Evolutionary conservation across 2,888 invertebrate species (phyloP).

Genomic region (Pimpla rufipes): DNA sequence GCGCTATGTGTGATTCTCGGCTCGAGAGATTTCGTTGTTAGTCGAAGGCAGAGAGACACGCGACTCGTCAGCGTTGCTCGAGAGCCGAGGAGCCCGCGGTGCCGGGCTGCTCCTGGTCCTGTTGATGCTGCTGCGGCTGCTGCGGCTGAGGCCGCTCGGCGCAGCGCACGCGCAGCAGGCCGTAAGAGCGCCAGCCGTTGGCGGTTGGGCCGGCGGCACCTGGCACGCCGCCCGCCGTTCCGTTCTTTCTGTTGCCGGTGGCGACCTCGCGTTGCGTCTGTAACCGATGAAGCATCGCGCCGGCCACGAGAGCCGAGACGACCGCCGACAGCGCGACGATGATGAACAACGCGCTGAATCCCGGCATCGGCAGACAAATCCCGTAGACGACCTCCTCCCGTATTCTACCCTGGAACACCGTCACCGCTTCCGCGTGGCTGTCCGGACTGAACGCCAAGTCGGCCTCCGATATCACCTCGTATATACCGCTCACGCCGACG

Average conservation of each 20-base stretch:
- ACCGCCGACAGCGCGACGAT: constrained; percentile 95
- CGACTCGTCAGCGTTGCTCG: constrained; percentile 77
- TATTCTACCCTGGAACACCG: constrained; percentile 95
- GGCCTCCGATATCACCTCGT: constrained; percentile 96
- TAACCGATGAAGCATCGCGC: constrained; percentile 91
- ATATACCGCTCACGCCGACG: constrained; percentile 95
- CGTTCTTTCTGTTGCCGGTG: constrained; percentile 82
- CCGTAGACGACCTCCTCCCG: constrained; percentile 96
- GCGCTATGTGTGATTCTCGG: constrained; percentile 46
- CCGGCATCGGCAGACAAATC: constrained; percentile 95
- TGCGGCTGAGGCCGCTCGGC: constrained; percentile 75
- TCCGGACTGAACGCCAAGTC: constrained; percentile 96
- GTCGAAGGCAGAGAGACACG: neutral
- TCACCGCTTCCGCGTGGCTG: constrained; percentile 92
- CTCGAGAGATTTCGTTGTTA: neutral
- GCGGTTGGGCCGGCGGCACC: constrained; percentile 74
- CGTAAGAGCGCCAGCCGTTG: constrained; percentile 82
- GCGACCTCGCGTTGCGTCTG: constrained; percentile 91
- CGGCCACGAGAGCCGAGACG: constrained; percentile 94
- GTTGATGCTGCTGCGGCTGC: constrained; percentile 70
- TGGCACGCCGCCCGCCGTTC: constrained; percentile 70
- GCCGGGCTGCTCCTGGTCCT: constrained; percentile 69
- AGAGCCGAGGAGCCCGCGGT: constrained; percentile 74
- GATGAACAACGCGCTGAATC: constrained; percentile 95
- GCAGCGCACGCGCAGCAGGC: constrained; percentile 81